Evolutionary conservation across 2,888 invertebrate genomes (phyloP).

Genomic region (Crioceris asparagi): DNA sequence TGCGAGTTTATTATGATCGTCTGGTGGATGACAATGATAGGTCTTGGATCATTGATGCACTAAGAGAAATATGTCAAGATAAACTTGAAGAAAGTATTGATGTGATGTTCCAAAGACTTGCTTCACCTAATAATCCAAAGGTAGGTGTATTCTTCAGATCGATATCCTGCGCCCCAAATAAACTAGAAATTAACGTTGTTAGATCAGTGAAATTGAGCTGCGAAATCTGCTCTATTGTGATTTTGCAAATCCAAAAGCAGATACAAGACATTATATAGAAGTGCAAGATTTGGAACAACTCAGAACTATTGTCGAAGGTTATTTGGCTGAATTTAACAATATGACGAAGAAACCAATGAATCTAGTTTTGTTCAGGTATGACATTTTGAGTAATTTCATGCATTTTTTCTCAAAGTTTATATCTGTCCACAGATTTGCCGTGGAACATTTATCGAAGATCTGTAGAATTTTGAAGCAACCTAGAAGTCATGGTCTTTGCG

Average conservation of each 20-base stretch:
- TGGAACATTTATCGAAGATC: slow-evolving; percentile 87
- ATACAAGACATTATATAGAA: slow-evolving; percentile 79
- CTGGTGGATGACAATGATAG: slow-evolving; percentile 76
- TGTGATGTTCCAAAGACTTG: slow-evolving; percentile 56
- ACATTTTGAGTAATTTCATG: background rate
- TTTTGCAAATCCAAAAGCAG: slow-evolving; percentile 89
- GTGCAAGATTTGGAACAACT: slow-evolving; percentile 73
- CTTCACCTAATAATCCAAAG: slow-evolving; percentile 2
- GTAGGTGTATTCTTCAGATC: too few relatives aligned
- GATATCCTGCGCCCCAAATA: too few relatives aligned
- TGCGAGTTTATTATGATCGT: slow-evolving; percentile 88
- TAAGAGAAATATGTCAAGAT: slow-evolving; percentile 49
- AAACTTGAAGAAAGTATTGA: slow-evolving; percentile 59
- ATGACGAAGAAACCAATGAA: slow-evolving; percentile 97
- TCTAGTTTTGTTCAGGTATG: slow-evolving; percentile 73
- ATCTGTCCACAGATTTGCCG: slow-evolving; percentile 75
- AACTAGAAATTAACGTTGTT: slow-evolving; percentile 5
- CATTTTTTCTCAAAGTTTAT: too few relatives aligned
- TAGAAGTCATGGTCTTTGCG: slow-evolving; percentile 65
- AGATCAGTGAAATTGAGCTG: slow-evolving; percentile 72
- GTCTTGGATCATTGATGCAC: slow-evolving; percentile 64
- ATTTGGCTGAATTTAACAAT: slow-evolving; percentile 83
- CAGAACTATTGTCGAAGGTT: slow-evolving; percentile 74
- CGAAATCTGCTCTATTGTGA: slow-evolving; percentile 87
- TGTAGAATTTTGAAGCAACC: slow-evolving; percentile 87